These are phyloP conservation scores for Polyommatus icarus DNA, from an alignment of 2,888 invertebrate species.

Conservation along the genomic window DNA sequence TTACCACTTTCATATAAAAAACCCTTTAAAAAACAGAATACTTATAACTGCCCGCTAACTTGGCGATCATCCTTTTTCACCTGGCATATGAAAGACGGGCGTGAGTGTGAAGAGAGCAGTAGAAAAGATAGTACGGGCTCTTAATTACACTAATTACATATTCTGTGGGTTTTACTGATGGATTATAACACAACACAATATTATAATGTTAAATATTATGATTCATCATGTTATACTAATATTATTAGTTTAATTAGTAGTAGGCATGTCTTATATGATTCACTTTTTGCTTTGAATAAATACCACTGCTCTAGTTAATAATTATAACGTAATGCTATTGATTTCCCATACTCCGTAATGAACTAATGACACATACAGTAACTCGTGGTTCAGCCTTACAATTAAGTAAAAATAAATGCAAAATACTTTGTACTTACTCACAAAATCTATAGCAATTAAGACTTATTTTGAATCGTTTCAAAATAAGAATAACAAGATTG, in stretches of 20 bases:
- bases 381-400: background rate
- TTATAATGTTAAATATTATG: background rate
- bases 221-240: background rate
- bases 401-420: background rate
- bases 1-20: too few relatives aligned
- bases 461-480: background rate
- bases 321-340: background rate
- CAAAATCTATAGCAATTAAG: background rate
- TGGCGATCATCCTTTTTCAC: too few relatives aligned
- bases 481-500: background rate
- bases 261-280: background rate
- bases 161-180: background rate
- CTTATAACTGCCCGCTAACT: too few relatives aligned
- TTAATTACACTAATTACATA: background rate
- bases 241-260: conserved; percentile 13
- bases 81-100: too few relatives aligned
- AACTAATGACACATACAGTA: too few relatives aligned
- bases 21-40: too few relatives aligned
- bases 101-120: too few relatives aligned
- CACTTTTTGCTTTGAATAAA: conserved; percentile 4
- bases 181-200: background rate
- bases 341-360: background rate
- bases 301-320: background rate
- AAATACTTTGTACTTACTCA: background rate
- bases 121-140: too few relatives aligned